Conservation (phyloP, 2,888 invertebrate species). For the Scrobipalpa costella region DNA sequence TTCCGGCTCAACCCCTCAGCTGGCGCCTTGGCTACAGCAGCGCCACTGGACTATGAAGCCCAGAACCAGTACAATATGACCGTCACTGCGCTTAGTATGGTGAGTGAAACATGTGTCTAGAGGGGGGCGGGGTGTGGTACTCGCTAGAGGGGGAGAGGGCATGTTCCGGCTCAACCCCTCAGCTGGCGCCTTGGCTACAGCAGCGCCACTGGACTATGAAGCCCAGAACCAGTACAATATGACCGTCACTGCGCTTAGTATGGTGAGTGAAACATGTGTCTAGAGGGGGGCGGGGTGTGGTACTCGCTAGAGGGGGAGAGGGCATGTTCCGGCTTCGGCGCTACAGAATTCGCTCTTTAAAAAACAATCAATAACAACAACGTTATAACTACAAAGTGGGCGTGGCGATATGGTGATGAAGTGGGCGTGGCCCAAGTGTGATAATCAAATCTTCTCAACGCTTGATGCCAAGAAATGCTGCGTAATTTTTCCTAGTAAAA, state of each 20-base stretch:
- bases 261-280: constrained; percentile 84
- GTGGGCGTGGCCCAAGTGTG: no score
- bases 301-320: constrained; percentile 88
- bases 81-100: constrained; percentile 92
- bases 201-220: constrained; percentile 92
- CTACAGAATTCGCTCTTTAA: no score
- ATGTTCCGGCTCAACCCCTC: constrained; percentile 92
- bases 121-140: constrained; percentile 90
- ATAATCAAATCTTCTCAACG: no score
- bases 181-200: constrained; percentile 90
- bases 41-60: constrained; percentile 90
- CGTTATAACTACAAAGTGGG: no score
- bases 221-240: constrained; percentile 88
- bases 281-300: constrained; percentile 89
- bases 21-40: constrained; percentile 89
- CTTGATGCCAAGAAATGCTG: no score
- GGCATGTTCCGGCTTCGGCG: constrained; percentile 90
- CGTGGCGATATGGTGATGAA: no score
- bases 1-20: constrained; percentile 94
- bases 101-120: constrained; percentile 76
- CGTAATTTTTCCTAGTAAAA: no score
- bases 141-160: constrained; percentile 87
- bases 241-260: constrained; percentile 91
- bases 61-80: constrained; percentile 90
- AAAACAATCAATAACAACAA: no score